Evolutionary conservation across 2,888 invertebrate species (phyloP).

Genomic region (Dasysyrphus tricinctus): DNA sequence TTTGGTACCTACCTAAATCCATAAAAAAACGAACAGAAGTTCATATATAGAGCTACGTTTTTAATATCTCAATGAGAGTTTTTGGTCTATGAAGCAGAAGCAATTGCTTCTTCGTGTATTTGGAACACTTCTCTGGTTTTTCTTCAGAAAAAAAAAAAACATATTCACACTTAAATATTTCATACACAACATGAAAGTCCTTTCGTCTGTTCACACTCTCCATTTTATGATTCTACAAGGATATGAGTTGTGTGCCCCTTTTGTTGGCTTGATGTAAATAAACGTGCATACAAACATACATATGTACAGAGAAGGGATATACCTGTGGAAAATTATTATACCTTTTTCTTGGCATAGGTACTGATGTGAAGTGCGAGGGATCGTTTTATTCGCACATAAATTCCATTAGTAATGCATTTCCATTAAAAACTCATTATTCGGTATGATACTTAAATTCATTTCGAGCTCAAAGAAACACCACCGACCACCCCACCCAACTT

Average conservation of each 20-base stretch:
- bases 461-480: slow-evolving; percentile 9
- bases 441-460: slow-evolving; percentile 63
- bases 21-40: not conserved
- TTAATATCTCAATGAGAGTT: slow-evolving; percentile 12
- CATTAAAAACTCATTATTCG: slow-evolving; percentile 69
- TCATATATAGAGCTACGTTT: not conserved
- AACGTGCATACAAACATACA: no score
- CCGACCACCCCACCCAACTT: not conserved
- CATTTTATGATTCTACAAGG: slow-evolving; percentile 48
- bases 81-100: slow-evolving; percentile 15
- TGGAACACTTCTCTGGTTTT: slow-evolving; percentile 9
- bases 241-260: slow-evolving; percentile 47
- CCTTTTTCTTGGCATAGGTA: slow-evolving; percentile 14
- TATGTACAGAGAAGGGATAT: no score
- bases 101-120: slow-evolving; percentile 3
- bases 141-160: not conserved
- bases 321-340: slow-evolving; percentile 61
- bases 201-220: slow-evolving; percentile 57
- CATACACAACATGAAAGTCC: slow-evolving; percentile 14
- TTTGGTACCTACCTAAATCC: not conserved
- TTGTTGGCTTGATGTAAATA: slow-evolving; percentile 29
- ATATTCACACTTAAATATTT: slow-evolving; percentile 5
- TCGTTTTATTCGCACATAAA: slow-evolving; percentile 69
- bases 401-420: slow-evolving; percentile 68
- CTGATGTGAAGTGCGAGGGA: slow-evolving; percentile 14